Percentiles rank a stretch among this genome's conserved stretches.
These are phyloP conservation scores for Okamejei kenojei DNA, from an alignment of 2,797 vertebrate species.

Conservation along the genomic window DNA sequence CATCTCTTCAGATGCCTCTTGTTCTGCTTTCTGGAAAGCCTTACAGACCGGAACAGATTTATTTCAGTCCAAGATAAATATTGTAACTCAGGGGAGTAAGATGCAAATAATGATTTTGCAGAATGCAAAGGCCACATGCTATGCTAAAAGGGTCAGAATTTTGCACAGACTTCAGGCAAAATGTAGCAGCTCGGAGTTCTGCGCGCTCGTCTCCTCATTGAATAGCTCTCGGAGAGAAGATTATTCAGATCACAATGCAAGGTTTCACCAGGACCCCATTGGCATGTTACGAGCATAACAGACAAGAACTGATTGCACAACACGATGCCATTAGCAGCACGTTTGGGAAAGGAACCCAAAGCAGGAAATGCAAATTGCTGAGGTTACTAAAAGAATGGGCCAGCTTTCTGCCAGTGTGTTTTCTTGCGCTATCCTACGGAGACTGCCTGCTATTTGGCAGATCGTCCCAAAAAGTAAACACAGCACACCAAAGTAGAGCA, in stretches of 20 bases:
- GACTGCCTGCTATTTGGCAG: slow-evolving; percentile 15
- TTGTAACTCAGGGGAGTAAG: background rate
- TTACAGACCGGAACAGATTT: background rate
- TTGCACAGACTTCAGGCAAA: slow-evolving; percentile 10
- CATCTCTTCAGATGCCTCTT: background rate
- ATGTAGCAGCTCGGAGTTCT: background rate
- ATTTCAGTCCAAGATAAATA: background rate
- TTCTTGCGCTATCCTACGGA: slow-evolving; percentile 2
- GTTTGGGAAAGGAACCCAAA: slow-evolving; percentile 9
- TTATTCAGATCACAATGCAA: slow-evolving; percentile 27
- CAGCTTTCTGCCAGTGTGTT: slow-evolving; percentile 29
- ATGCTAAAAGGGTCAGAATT: background rate
- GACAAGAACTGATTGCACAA: slow-evolving; percentile 30
- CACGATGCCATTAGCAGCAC: slow-evolving; percentile 22
- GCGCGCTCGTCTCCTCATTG: background rate
- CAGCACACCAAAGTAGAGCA: slow-evolving; percentile 1
- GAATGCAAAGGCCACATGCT: background rate
- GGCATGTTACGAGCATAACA: slow-evolving; percentile 35
- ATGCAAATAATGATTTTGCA: background rate
- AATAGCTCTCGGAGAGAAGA: slow-evolving; percentile 6
- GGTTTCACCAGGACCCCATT: slow-evolving; percentile 14
- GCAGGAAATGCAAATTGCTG: slow-evolving; percentile 36
- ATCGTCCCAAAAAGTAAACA: slow-evolving; percentile 33
- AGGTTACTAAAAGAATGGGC: slow-evolving; percentile 9
- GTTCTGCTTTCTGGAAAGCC: background rate